Percentiles rank a stretch among this genome's conserved stretches.
phyloP scores from a whole-genome alignment of 1,140 invertebrate species.

The Aphelenchoides avenae region DNA sequence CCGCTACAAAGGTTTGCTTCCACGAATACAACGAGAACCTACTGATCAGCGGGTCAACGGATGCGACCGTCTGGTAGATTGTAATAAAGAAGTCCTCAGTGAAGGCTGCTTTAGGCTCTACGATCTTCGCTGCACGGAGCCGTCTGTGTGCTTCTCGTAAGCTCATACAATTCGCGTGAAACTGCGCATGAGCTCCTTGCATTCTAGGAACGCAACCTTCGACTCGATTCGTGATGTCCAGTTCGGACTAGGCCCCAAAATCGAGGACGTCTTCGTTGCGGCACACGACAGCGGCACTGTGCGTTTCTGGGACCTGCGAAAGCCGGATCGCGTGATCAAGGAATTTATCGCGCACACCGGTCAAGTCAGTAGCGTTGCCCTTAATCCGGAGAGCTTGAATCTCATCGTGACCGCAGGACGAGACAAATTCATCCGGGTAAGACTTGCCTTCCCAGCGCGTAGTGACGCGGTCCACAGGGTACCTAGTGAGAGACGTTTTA shows the following conservation, averaged over 20 bases:
- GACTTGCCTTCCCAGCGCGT: too few relatives aligned
- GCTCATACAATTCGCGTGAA: too few relatives aligned
- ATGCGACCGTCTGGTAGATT: conserved; percentile 38
- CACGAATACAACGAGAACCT: conserved; percentile 42
- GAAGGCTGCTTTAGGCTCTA: too few relatives aligned
- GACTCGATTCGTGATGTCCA: conserved; percentile 33
- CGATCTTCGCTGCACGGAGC: conserved; percentile 20
- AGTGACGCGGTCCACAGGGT: too few relatives aligned
- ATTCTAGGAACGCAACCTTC: conserved; percentile 7
- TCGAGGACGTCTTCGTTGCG: conserved; percentile 38
- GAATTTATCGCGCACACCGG: conserved; percentile 33
- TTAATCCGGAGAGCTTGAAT: conserved; percentile 35
- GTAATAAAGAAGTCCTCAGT: too few relatives aligned
- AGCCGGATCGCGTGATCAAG: conserved; percentile 21
- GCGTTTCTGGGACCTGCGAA: conserved; percentile 38
- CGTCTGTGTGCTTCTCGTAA: conserved; percentile 23
- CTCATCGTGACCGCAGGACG: conserved; percentile 37
- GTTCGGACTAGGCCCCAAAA: conserved; percentile 30
- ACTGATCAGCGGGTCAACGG: conserved; percentile 42
- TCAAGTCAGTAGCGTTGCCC: conserved; percentile 16
- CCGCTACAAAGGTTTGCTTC: conserved; percentile 43
- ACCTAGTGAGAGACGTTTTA: conserved; percentile 13
- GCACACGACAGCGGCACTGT: conserved; percentile 40
- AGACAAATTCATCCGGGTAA: conserved; percentile 32
- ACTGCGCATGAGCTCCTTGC: not conserved